These are phyloP conservation scores for Pygoscelis antarcticus DNA, from an alignment of 2,113 vertebrate genomes.

Conservation along the genomic window DNA sequence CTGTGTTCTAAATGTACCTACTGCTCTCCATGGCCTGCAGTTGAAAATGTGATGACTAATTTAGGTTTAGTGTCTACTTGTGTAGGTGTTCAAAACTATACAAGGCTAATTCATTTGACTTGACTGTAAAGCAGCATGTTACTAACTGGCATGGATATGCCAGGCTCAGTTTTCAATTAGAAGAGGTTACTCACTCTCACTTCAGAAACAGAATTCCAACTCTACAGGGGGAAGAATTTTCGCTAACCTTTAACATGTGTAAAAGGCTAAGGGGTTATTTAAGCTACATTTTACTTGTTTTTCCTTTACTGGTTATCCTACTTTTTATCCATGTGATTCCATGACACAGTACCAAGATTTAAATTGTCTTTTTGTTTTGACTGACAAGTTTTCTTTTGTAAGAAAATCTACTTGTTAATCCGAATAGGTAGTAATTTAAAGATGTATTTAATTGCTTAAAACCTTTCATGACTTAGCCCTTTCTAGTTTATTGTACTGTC, in stretches of 20 bases:
- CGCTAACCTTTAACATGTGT: background rate
- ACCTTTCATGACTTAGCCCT: background rate
- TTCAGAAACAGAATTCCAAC: background rate
- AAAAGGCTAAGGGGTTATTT: background rate
- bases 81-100: background rate
- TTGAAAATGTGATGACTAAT: background rate
- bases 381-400: background rate
- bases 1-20: background rate
- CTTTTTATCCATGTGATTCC: background rate
- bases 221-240: background rate
- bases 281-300: background rate
- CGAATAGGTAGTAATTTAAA: background rate
- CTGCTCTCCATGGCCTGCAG: background rate
- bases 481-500: background rate
- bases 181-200: background rate
- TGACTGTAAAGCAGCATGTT: background rate
- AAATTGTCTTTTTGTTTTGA: background rate
- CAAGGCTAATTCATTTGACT: background rate
- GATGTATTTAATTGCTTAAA: conserved; percentile 20
- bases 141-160: background rate
- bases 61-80: background rate
- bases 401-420: background rate
- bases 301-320: background rate
- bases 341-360: background rate
- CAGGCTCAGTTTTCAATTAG: background rate